These are phyloP conservation scores for Phaonia tiefii DNA, from an alignment of 2,888 invertebrate species.

Conservation along the genomic window DNA sequence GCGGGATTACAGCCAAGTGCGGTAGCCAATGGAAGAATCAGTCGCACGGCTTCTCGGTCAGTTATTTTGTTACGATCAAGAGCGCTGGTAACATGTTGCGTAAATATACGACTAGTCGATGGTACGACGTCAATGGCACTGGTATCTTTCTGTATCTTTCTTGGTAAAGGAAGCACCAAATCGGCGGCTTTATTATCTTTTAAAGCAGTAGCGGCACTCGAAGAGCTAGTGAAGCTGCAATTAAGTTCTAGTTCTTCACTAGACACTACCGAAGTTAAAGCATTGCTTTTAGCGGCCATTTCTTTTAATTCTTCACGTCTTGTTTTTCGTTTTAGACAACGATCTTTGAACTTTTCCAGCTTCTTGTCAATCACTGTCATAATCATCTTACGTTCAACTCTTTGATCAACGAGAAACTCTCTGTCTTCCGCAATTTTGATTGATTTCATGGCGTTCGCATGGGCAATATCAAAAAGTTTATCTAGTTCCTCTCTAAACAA, in stretches of 20 bases:
- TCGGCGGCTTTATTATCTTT: conserved; percentile 6
- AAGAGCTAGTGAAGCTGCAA: too few relatives aligned
- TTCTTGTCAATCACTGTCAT: too few relatives aligned
- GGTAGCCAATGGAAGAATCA: conserved; percentile 40
- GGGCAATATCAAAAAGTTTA: conserved; percentile 8
- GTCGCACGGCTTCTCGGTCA: conserved; percentile 42
- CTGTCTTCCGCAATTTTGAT: neutral
- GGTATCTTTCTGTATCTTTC: conserved; percentile 16
- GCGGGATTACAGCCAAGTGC: conserved; percentile 17
- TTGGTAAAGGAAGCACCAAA: neutral
- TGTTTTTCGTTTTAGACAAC: conserved; percentile 39
- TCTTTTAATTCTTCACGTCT: too few relatives aligned
- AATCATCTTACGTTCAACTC: conserved; percentile 2
- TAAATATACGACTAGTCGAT: neutral
- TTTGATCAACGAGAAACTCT: conserved; percentile 29
- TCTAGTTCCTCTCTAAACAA: neutral
- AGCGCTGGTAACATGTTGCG: conserved; percentile 6
- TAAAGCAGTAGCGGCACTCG: too few relatives aligned
- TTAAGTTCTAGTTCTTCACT: too few relatives aligned
- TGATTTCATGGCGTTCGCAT: conserved; percentile 15
- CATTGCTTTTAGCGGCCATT: too few relatives aligned
- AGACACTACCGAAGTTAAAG: too few relatives aligned
- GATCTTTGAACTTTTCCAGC: too few relatives aligned
- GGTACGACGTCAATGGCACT: too few relatives aligned
- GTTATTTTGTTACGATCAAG: conserved; percentile 7